Evolutionary conservation across 2,888 invertebrate genomes (phyloP).

Genomic region (Heliconius hortense): DNA sequence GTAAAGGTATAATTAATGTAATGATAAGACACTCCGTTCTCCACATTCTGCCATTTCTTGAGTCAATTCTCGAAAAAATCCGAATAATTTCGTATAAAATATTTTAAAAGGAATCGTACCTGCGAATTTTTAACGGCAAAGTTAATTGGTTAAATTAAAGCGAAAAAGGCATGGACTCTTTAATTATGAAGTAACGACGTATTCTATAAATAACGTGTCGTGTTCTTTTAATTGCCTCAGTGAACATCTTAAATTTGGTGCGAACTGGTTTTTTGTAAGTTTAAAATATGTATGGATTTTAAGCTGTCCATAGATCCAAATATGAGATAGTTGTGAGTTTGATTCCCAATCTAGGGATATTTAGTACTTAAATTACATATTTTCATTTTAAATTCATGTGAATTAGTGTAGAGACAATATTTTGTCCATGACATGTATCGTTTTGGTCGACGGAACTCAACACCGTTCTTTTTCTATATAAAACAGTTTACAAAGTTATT

Average conservation of each 20-base stretch:
- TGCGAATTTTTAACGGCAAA: slow-evolving; percentile 9
- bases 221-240: slow-evolving; percentile 9
- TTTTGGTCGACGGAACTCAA: neutral
- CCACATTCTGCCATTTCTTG: neutral
- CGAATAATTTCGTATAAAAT: slow-evolving; percentile 10
- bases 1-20: too few species aligned
- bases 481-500: neutral
- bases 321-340: neutral
- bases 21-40: neutral
- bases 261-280: neutral
- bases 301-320: neutral
- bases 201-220: slow-evolving; percentile 10
- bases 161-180: slow-evolving; percentile 21
- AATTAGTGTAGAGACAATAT: neutral
- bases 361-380: neutral
- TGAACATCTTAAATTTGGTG: slow-evolving; percentile 8
- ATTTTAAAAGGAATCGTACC: slow-evolving; percentile 3
- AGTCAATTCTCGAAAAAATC: neutral
- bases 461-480: neutral
- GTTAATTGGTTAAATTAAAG: slow-evolving; percentile 23
- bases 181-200: slow-evolving; percentile 21
- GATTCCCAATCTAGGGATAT: neutral
- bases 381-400: neutral
- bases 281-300: neutral
- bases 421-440: neutral